These are phyloP conservation scores for Leptopterna dolabrata DNA, from an alignment of 2,888 invertebrate genomes.

Conservation along the genomic window DNA sequence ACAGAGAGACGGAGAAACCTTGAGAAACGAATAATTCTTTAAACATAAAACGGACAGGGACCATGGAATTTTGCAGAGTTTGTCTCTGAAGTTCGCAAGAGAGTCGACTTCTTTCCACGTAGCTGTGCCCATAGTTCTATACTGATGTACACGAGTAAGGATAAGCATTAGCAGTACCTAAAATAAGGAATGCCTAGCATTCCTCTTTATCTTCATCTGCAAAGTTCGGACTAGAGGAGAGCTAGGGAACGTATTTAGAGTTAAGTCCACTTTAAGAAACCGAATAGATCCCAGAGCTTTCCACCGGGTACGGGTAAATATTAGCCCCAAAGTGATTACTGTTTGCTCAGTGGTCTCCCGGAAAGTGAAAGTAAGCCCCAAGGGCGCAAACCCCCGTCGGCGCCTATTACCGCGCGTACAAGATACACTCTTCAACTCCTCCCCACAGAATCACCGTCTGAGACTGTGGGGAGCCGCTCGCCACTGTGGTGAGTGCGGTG, in stretches of 20 bases:
- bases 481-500: neutral
- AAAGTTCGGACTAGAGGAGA: neutral
- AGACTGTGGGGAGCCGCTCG: slow-evolving; percentile 25
- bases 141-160: no score
- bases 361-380: slow-evolving; percentile 34
- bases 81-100: no score
- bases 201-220: no score
- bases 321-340: slow-evolving; percentile 50
- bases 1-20: no score
- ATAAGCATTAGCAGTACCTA: no score
- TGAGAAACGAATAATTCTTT: no score
- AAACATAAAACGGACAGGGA: no score
- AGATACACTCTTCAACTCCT: slow-evolving; percentile 36
- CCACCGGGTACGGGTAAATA: slow-evolving; percentile 31
- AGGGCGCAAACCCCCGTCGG: slow-evolving; percentile 27
- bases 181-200: no score
- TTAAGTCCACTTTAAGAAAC: neutral
- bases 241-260: neutral
- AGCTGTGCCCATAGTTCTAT: no score
- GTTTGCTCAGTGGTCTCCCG: slow-evolving; percentile 38
- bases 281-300: slow-evolving; percentile 11
- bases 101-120: no score
- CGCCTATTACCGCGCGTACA: slow-evolving; percentile 44
- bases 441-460: neutral
- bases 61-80: no score